These are phyloP conservation scores for Acleris literana DNA, from an alignment of 2,888 invertebrate species.

Conservation along the genomic window DNA sequence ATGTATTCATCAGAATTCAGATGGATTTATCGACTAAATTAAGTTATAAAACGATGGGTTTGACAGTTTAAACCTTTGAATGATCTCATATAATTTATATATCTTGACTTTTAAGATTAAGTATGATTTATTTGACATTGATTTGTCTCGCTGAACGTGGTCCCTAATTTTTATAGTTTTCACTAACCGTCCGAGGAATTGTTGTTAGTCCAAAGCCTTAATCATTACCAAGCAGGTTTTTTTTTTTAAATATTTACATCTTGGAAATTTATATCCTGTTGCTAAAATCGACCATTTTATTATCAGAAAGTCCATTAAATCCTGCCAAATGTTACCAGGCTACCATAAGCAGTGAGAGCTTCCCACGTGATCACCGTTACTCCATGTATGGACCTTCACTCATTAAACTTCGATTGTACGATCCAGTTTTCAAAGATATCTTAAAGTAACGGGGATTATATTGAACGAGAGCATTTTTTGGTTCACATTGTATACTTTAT, in stretches of 20 bases:
- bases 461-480: conserved; percentile 12
- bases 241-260: no score
- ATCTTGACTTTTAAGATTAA: no score
- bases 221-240: no score
- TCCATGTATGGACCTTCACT: conserved; percentile 25
- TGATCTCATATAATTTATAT: no score
- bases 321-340: background rate
- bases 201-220: no score
- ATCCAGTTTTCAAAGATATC: conserved; percentile 26
- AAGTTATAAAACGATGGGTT: conserved; percentile 2
- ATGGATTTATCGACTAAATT: conserved; percentile 3
- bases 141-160: no score
- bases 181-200: no score
- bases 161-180: no score
- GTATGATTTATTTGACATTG: no score
- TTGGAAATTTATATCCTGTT: background rate
- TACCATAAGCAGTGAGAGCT: conserved; percentile 10
- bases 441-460: conserved; percentile 13
- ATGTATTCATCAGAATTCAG: background rate
- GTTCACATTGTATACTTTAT: conserved; percentile 10
- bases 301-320: conserved; percentile 1
- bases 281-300: background rate
- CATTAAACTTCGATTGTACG: conserved; percentile 21
- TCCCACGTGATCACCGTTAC: conserved; percentile 28
- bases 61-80: background rate